Base-by-base conservation (phyloP, 2,888 invertebrate species). In the Asteroscopus sphinx region DNA sequence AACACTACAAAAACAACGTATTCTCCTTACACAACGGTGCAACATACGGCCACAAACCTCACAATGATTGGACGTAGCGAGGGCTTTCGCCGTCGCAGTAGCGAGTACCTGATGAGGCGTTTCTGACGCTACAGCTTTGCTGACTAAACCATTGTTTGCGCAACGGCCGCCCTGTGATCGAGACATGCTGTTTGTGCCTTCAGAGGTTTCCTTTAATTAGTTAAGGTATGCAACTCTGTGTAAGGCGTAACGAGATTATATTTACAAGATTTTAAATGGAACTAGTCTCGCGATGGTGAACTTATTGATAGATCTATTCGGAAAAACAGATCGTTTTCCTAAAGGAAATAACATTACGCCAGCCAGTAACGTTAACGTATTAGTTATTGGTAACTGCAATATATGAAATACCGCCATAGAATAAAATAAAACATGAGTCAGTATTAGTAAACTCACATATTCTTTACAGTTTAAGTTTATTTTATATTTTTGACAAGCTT, bases 111-210 rank as follows among this genome's bases (percentile, higher is more conserved):
- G 85, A 91, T 86, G 87, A 86, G 80, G 82, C 84, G 78, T 81
- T 85, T 76, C 78, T 77, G 73, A 70, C 77, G 77, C 76, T 54
- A 76, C 78, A 73, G 76, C 67, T 68, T 69, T 62, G 54, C 73
- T 49, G 40, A 55, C 82, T 73, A 66, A 82, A 85, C 84, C 84
- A 83, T 86, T 89, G 89, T 90, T 89, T 88, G 81, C 73, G 35
- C 28, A 64, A 68, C 70, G 71, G 70, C 66, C 53, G 59, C 21
- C 44, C 65, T 67, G 69, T 73, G 69, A 74, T 76, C 60, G 35
- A 54, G 60, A 66, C 56, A 51, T 39, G 40, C 42, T 69, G 59
- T 69, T 65, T 76, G n/a, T n/a, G 53, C 49, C 26, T 16, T 15
- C 36, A 12, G 49, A 17, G 57, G 58, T 60, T 61, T 53, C 59